Base-by-base conservation (phyloP, 2,797 vertebrate species). In the Acanthis flammea region DNA sequence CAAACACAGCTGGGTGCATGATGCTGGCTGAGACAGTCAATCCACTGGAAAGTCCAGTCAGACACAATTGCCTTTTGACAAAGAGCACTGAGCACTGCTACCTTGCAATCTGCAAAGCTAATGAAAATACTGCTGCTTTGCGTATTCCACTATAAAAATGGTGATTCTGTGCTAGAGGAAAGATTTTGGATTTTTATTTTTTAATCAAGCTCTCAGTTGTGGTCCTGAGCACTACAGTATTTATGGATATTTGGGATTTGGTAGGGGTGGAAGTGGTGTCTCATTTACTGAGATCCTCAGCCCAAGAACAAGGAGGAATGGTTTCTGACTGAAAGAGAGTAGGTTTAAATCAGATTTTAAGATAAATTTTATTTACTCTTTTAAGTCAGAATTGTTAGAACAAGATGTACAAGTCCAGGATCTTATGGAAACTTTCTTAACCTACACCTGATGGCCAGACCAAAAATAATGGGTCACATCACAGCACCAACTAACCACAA, bases 31-130 rank as follows among this genome's bases (percentile, higher is more conserved):
- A 81, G 74, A 68, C 47, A 78, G 37, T 30, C 41, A 37, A 37
- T 66, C 37, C 44, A 13, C 75, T 33, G 31, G 10, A 55, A 60
- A 22, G 74, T 78, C 71, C 81, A 63, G 57, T 63, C 70, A 92
- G 77, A 63, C 0, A 8, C 47, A 79, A 57, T 3, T 70, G 54
- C n/a, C n/a, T 83, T 81, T 33, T 61, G 41, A 76, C 42, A 89
- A 54, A 71, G 53, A 54, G 14, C 37, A 58, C 37, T 0, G 0
- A 78, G 21, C 45, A 27, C 0, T 42, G 57, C 19, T 23, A 71
- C 21, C 62, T 51, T 70, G n/a, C 57, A 70, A 54, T 45, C 50
- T 70, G 44, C 41, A 84, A 31, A 86, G 44, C 44, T 70, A 35
- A 61, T 17, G 24, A 65, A 35, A 65, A 53, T 53, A 45, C 11